phyloP scores from a whole-genome alignment of 2,888 invertebrate genomes.

The Tuberolachnus salignus region DNA sequence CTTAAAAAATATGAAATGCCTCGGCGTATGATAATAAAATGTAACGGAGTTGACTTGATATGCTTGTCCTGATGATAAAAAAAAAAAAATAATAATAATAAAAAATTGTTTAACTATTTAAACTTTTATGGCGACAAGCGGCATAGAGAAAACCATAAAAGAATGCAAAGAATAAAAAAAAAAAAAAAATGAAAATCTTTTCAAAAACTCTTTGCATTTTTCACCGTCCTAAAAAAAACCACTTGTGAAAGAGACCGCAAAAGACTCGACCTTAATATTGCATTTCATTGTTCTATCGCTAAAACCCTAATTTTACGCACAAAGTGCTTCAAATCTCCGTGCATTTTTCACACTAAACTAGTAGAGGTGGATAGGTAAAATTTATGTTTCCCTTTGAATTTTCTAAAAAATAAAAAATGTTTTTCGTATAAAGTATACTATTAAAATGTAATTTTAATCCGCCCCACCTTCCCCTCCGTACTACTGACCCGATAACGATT shows the following conservation, averaged over 20 bases:
- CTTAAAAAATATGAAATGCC: neutral
- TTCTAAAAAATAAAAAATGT: neutral
- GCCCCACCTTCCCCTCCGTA: neutral
- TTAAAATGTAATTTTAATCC: conserved; percentile 6
- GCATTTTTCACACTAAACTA: conserved; percentile 21
- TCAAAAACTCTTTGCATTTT: conserved; percentile 35
- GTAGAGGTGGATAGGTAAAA: neutral
- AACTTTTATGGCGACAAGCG: conserved; percentile 39
- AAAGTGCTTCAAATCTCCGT: conserved; percentile 31
- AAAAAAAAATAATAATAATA: conserved; percentile 13
- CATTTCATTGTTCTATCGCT: conserved; percentile 46
- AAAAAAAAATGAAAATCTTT: conserved; percentile 29
- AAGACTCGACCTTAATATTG: conserved; percentile 41
- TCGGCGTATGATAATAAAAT: neutral
- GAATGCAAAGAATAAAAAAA: neutral
- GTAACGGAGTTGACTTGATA: neutral
- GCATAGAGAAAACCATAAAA: conserved; percentile 27
- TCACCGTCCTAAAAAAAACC: conserved; percentile 34
- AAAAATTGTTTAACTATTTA: conserved; percentile 25
- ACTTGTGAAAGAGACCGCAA: conserved; percentile 27
- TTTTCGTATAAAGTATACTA: neutral
- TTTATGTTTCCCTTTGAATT: conserved; percentile 9
- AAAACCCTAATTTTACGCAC: conserved; percentile 33
- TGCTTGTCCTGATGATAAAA: neutral
- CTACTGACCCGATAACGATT: too few species aligned